These are phyloP conservation scores for Marisa cornuarietis DNA, from an alignment of 1,140 invertebrate species.

Conservation along the genomic window DNA sequence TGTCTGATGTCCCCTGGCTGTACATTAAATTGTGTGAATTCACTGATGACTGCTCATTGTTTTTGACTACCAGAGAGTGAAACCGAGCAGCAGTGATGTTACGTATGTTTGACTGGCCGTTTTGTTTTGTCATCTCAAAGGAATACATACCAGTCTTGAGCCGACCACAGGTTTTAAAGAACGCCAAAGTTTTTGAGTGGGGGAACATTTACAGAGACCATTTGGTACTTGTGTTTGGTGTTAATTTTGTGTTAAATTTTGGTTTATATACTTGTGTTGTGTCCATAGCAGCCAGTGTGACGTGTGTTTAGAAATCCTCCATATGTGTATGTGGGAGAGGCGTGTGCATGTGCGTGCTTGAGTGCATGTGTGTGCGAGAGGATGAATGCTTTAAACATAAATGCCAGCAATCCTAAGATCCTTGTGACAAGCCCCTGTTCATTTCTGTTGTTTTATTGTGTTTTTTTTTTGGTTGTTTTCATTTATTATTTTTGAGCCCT, in stretches of 20 bases:
- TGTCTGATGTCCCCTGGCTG: no score
- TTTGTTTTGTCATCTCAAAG: conserved; percentile 48
- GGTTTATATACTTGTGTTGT: no score
- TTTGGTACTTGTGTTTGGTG: conserved; percentile 40
- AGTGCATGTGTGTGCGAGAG: not conserved
- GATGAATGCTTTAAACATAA: no score
- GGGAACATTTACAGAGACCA: conserved; percentile 59
- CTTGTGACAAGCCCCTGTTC: no score
- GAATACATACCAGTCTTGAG: conserved; percentile 61
- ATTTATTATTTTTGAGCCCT: no score
- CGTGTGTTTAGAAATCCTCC: not conserved
- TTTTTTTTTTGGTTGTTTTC: no score
- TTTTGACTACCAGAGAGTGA: not conserved
- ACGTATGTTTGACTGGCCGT: conserved; percentile 8
- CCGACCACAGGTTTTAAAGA: conserved; percentile 54
- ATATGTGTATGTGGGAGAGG: conserved; percentile 2
- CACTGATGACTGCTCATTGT: not conserved
- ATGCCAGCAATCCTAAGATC: no score
- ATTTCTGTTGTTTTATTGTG: no score
- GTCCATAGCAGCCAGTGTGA: no score
- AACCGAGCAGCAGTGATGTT: not conserved
- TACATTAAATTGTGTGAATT: no score
- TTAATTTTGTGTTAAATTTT: not conserved
- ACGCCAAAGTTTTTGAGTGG: conserved; percentile 57
- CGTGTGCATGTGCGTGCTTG: conserved; percentile 9